phyloP scores from a whole-genome alignment of 2,888 invertebrate genomes.

The Urechis unicinctus region DNA sequence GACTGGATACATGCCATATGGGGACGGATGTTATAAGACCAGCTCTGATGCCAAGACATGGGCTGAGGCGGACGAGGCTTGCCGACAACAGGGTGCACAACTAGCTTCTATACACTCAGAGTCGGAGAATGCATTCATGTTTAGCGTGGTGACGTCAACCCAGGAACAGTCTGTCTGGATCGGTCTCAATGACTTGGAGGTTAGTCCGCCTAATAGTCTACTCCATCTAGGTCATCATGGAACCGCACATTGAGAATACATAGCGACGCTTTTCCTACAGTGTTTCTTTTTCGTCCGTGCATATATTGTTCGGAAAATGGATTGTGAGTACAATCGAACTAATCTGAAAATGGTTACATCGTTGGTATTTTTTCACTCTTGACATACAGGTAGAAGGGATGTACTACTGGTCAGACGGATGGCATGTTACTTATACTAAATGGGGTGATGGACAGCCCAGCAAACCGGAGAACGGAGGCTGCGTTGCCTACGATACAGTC shows the following conservation, averaged over 20 bases:
- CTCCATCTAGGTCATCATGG: no score
- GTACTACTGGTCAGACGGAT: slow-evolving; percentile 9
- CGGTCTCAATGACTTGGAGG: slow-evolving; percentile 6
- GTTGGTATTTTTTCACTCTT: no score
- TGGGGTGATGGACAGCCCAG: slow-evolving; percentile 8
- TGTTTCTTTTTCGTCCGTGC: no score
- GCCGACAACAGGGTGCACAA: slow-evolving; percentile 3
- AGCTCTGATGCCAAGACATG: no score
- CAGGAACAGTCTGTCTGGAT: slow-evolving; percentile 4
- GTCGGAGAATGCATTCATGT: slow-evolving; percentile 8
- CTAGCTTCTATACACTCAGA: slow-evolving; percentile 6
- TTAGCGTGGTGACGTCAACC: not conserved
- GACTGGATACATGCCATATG: no score
- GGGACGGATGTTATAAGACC: no score
- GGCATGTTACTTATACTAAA: slow-evolving; percentile 8
- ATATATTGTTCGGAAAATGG: no score
- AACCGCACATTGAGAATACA: no score
- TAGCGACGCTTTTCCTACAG: no score
- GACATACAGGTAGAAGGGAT: not conserved
- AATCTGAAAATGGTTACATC: no score
- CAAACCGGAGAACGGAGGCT: slow-evolving; percentile 6
- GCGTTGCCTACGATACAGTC: slow-evolving; percentile 6
- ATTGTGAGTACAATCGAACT: no score
- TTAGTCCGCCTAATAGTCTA: no score
- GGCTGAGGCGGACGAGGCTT: not conserved